Percentiles rank a stretch among this genome's conserved stretches.
Evolutionary conservation across 2,113 vertebrate genomes (phyloP).

Genomic region (Austrofundulus limnaeus): DNA sequence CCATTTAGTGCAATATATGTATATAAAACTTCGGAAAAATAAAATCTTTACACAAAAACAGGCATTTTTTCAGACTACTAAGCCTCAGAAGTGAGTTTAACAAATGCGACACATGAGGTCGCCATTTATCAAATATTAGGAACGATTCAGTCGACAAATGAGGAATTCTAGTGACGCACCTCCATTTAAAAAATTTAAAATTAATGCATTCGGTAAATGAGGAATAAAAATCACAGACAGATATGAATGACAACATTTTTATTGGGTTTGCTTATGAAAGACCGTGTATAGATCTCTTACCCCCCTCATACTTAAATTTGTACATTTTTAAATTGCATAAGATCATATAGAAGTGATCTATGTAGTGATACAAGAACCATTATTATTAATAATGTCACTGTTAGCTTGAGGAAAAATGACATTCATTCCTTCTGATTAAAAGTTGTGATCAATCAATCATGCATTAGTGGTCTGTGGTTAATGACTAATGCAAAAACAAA

Average conservation of each 20-base stretch:
- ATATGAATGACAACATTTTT: constrained; percentile 65
- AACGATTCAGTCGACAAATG: not conserved
- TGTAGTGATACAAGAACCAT: constrained; percentile 70
- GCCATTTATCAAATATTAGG: constrained; percentile 22
- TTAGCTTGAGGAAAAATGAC: constrained; percentile 56
- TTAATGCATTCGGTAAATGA: not conserved
- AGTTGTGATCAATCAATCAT: constrained; percentile 65
- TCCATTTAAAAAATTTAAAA: not conserved
- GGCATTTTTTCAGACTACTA: constrained; percentile 46
- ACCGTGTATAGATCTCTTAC: constrained; percentile 66
- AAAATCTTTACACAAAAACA: constrained; percentile 20
- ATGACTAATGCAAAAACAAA: constrained; percentile 65
- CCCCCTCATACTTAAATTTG: constrained; percentile 55
- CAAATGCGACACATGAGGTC: constrained; percentile 41
- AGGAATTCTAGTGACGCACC: no score
- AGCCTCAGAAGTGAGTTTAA: not conserved
- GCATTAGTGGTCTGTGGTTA: constrained; percentile 70
- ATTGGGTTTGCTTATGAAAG: constrained; percentile 72
- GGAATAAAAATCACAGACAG: constrained; percentile 14
- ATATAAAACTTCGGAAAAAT: no score
- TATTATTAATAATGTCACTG: constrained; percentile 49
- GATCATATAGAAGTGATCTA: constrained; percentile 67
- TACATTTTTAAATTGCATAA: constrained; percentile 78
- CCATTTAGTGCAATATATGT: no score
- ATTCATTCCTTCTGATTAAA: constrained; percentile 63